Conservation (phyloP, 1,140 invertebrate species). For the Drusus annulatus region DNA sequence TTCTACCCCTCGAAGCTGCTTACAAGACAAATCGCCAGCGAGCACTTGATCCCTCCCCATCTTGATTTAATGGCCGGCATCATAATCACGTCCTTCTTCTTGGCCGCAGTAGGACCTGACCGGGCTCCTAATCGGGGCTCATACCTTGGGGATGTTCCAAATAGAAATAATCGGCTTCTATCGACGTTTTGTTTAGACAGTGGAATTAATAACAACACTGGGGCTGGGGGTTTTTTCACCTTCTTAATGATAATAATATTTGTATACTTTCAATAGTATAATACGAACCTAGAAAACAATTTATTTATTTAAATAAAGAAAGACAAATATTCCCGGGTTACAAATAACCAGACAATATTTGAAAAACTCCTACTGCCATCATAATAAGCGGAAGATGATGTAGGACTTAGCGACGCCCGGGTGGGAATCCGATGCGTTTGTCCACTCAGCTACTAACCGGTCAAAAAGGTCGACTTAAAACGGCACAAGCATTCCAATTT, state of each 20-base stretch:
- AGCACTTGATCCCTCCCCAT: constrained; percentile 16
- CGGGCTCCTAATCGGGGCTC: constrained; percentile 6
- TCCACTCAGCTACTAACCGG: too few relatives aligned
- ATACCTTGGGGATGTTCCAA: constrained; percentile 5
- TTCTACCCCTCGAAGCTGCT: constrained; percentile 18
- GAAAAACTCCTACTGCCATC: too few relatives aligned
- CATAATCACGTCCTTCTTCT: constrained; percentile 29
- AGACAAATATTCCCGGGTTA: too few relatives aligned
- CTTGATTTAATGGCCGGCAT: constrained; percentile 32
- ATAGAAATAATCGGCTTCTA: background rate
- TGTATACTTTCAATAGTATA: background rate
- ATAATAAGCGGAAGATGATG: too few relatives aligned
- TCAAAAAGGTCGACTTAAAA: too few relatives aligned
- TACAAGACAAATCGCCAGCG: constrained; percentile 26
- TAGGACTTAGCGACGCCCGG: too few relatives aligned
- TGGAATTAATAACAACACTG: too few relatives aligned
- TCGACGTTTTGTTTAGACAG: background rate
- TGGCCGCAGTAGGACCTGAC: constrained; percentile 25
- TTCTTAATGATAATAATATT: background rate
- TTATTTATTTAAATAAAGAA: too few relatives aligned
- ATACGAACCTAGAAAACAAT: too few relatives aligned
- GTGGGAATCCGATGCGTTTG: too few relatives aligned
- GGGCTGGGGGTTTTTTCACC: too few relatives aligned
- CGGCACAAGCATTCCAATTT: background rate
- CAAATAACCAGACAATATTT: too few relatives aligned